Conservation (phyloP, 2,797 vertebrate species). For the Eremophila alpestris region DNA sequence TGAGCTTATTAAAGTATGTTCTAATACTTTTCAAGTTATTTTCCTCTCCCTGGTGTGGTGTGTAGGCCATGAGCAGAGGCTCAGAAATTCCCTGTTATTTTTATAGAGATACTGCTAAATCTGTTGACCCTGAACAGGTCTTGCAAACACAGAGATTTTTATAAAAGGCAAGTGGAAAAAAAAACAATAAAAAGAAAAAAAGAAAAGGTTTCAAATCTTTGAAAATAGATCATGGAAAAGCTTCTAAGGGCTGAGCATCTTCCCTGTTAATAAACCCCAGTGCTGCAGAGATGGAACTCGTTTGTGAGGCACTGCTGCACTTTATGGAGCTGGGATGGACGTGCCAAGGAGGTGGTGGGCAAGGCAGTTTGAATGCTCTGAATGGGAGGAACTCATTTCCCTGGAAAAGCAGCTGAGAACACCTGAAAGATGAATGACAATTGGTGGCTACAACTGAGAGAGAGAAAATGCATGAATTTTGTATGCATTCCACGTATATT, state of each 20-base stretch:
- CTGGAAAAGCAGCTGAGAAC: neutral
- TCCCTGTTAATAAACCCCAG: neutral
- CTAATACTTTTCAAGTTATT: neutral
- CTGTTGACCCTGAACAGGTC: neutral
- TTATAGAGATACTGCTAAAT: neutral
- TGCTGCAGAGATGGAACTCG: accelerated
- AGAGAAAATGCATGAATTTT: neutral
- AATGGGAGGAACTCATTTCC: accelerated
- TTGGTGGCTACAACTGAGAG: neutral
- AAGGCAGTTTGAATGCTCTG: neutral
- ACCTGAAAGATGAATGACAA: neutral
- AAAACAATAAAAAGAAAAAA: neutral
- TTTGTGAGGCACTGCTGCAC: neutral
- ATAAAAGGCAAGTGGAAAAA: neutral
- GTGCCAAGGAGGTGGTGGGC: neutral
- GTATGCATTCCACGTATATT: neutral
- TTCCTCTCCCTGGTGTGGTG: neutral
- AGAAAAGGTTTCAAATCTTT: neutral
- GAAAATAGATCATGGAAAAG: neutral
- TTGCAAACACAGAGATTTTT: neutral
- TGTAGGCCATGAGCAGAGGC: neutral
- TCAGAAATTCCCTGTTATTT: neutral
- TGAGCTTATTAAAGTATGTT: conserved; percentile 11
- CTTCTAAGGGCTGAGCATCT: neutral
- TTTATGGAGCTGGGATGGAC: neutral